Base-by-base conservation (phyloP, 2,797 vertebrate genomes). In the Chaenodraco wilsoni region DNA sequence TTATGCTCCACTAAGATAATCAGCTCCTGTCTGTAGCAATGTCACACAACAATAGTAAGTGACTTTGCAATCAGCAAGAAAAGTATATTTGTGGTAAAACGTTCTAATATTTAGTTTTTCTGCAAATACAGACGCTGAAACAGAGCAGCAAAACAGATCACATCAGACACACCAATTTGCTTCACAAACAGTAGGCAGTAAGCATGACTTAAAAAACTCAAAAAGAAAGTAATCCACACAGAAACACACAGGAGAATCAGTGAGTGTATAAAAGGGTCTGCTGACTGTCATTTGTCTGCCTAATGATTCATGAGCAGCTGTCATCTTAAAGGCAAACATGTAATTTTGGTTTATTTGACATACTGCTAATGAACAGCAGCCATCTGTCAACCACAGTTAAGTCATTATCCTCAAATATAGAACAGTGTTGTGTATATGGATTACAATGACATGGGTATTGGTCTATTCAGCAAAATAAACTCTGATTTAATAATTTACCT, bases 161-260 rank as follows among this genome's bases (percentile, higher is more conserved):
- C 88, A 49, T 91, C 89, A 92, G 89, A 87, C 90, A 85, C 82
- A 82, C 65, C 55, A 78, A 77, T 83, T 80, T 87, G 60, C 51
- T 84, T 84, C 49, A 87, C 71, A 79, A 77, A 86, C 56, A 74
- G 74, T 60, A 77, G 69, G 72, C 66, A 72, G 67, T 44, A 27
- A 71, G 81, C 66, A 59, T 72, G 75, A 81, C 43, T 9, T 41
- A 61, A 33, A 75, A 65, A 76, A 72, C 15, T 76, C 41, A 76
- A 1, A 66, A 11, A 79, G 14, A 69, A 49, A 41, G 21, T 60
- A 65, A 74, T 79, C 61, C 67, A 76, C 50, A 23, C 27, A 76
- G 51, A 82, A 49, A 88, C 66, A 78, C 63, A 77, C 60, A 67
- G 37, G 62, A 62, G 78, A 59, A 51, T 84, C 58, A 69, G 31